phyloP scores from a whole-genome alignment of 2,888 invertebrate species.

The Cryptocephalus moraei region DNA sequence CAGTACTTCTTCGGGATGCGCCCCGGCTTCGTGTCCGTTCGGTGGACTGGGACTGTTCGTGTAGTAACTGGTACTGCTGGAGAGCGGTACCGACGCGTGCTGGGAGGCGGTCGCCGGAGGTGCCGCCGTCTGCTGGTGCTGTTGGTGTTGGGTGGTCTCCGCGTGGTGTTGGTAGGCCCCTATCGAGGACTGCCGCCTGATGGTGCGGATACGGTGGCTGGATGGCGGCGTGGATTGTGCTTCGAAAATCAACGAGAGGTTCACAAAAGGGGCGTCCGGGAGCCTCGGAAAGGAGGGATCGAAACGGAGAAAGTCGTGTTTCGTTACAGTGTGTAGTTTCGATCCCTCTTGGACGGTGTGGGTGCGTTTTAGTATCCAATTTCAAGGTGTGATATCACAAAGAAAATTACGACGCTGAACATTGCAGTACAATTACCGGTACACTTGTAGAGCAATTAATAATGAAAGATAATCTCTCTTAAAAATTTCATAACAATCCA shows the following conservation, averaged over 20 bases:
- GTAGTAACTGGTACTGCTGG: conserved; percentile 46
- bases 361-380: neutral
- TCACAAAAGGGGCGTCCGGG: too few species aligned
- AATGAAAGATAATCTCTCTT: too few species aligned
- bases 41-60: conserved; percentile 54
- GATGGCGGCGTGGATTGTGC: conserved; percentile 53
- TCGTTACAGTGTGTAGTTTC: too few species aligned
- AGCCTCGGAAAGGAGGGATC: too few species aligned
- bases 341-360: neutral
- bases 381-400: too few species aligned
- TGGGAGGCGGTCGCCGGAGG: conserved; percentile 12
- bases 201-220: conserved; percentile 47
- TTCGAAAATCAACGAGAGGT: conserved; percentile 32
- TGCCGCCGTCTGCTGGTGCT: conserved; percentile 18
- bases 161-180: conserved; percentile 42
- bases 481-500: too few species aligned
- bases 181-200: conserved; percentile 51
- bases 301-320: too few species aligned
- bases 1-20: conserved; percentile 10
- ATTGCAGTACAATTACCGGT: too few species aligned
- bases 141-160: conserved; percentile 36
- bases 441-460: too few species aligned
- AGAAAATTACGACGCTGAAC: too few species aligned
- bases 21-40: conserved; percentile 35
- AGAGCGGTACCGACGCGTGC: conserved; percentile 27